Evolutionary conservation across 2,113 vertebrate genomes (phyloP).

Genomic region (Neolamprologus brichardi): DNA sequence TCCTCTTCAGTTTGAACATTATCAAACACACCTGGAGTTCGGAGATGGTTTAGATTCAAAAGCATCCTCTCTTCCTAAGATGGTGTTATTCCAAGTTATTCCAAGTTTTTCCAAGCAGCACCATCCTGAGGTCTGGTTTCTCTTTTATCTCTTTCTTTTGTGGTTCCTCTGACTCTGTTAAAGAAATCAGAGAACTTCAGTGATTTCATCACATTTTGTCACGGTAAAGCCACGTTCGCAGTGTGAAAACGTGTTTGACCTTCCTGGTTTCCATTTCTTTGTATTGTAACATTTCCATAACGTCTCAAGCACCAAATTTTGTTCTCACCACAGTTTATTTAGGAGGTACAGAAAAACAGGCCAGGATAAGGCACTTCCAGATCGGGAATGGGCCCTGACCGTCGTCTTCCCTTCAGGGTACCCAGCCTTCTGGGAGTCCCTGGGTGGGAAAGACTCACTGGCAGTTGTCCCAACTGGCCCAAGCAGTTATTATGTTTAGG

Average conservation of each 20-base stretch:
- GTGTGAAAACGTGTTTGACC: background rate
- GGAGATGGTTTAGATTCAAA: background rate
- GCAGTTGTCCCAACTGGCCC: background rate
- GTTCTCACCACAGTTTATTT: background rate
- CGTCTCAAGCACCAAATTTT: background rate
- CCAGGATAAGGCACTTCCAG: background rate
- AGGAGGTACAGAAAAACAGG: background rate
- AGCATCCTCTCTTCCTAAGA: background rate
- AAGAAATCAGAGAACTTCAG: background rate
- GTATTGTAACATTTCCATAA: background rate
- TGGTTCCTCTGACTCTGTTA: background rate
- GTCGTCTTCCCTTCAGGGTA: background rate
- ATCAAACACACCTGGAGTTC: background rate
- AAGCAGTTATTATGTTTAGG: background rate
- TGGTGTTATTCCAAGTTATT: background rate
- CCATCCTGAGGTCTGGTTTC: background rate
- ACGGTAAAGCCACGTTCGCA: rapidly evolving
- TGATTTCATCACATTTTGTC: background rate
- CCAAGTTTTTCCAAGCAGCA: too few relatives aligned
- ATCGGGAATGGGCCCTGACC: rapidly evolving
- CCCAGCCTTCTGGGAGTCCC: background rate
- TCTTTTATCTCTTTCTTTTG: background rate
- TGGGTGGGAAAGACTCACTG: background rate
- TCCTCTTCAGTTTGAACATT: background rate
- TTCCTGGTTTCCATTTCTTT: background rate